These are phyloP conservation scores for Vombatus ursinus DNA, from an alignment of 2,113 vertebrate genomes.

Conservation along the genomic window DNA sequence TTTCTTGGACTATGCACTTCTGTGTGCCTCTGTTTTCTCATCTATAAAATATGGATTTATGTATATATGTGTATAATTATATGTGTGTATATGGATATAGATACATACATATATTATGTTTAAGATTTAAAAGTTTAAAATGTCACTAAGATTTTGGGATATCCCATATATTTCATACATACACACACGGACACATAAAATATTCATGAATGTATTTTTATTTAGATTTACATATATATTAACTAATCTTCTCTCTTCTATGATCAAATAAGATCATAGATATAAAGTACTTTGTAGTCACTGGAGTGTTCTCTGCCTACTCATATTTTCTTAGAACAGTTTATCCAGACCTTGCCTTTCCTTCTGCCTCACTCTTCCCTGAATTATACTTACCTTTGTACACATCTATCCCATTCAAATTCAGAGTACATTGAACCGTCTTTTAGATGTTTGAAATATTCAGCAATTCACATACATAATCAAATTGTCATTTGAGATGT, in stretches of 20 bases:
- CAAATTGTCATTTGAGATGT: constrained; percentile 21
- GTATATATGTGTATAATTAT: background rate
- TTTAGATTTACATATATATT: background rate
- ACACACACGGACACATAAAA: background rate
- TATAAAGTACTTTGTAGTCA: background rate
- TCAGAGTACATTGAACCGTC: background rate
- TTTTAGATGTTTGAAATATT: background rate
- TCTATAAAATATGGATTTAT: background rate
- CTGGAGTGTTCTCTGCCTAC: background rate
- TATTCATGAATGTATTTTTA: background rate
- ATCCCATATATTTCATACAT: no score
- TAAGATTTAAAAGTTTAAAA: background rate
- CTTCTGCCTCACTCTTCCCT: background rate
- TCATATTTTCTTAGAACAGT: background rate
- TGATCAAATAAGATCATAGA: background rate
- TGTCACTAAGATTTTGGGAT: no score
- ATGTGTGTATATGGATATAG: background rate
- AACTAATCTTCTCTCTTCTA: background rate
- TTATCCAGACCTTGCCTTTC: background rate
- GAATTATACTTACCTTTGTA: background rate
- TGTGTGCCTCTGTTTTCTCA: background rate
- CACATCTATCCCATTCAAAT: background rate
- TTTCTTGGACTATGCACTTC: background rate
- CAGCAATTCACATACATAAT: background rate
- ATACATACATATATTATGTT: background rate